Evolutionary conservation across 2,888 invertebrate species (phyloP).

Genomic region (Euzetes globulus): DNA sequence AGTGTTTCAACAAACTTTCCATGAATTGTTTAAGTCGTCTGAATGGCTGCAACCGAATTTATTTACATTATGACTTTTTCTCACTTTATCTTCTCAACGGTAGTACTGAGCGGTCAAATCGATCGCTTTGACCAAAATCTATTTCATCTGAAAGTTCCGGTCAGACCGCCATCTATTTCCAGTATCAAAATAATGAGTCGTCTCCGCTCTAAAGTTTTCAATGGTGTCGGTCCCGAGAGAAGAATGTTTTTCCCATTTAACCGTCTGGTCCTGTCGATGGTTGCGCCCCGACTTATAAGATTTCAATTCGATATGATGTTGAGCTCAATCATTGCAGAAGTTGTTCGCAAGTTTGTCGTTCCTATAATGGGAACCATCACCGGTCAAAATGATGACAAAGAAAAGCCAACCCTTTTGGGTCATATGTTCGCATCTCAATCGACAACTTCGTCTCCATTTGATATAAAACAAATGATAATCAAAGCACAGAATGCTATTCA

Average conservation of each 20-base stretch:
- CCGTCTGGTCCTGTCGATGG: constrained; percentile 33
- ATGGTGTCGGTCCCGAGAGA: constrained; percentile 28
- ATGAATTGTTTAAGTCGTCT: neutral
- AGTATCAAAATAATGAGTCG: neutral
- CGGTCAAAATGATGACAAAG: neutral
- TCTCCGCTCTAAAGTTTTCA: neutral
- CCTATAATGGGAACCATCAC: constrained; percentile 24
- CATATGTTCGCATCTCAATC: neutral
- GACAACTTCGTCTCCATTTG: constrained; percentile 14
- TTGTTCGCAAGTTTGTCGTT: constrained; percentile 35
- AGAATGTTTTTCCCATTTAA: constrained; percentile 36
- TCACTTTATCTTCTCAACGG: neutral
- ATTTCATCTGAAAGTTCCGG: neutral
- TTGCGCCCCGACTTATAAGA: constrained; percentile 36
- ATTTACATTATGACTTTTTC: neutral
- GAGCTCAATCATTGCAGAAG: constrained; percentile 33
- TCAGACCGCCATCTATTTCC: neutral
- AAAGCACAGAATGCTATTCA: constrained; percentile 32
- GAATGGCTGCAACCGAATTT: neutral
- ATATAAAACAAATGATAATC: constrained; percentile 24
- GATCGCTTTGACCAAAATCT: neutral
- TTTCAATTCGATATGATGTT: constrained; percentile 38
- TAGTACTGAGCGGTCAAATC: neutral
- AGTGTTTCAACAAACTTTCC: neutral
- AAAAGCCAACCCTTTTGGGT: neutral